A percentile compares a stretch with the other conserved stretches of the same genome.
Evolutionary conservation across 1,140 invertebrate genomes (phyloP).

Genomic region (Bombus superbus): DNA sequence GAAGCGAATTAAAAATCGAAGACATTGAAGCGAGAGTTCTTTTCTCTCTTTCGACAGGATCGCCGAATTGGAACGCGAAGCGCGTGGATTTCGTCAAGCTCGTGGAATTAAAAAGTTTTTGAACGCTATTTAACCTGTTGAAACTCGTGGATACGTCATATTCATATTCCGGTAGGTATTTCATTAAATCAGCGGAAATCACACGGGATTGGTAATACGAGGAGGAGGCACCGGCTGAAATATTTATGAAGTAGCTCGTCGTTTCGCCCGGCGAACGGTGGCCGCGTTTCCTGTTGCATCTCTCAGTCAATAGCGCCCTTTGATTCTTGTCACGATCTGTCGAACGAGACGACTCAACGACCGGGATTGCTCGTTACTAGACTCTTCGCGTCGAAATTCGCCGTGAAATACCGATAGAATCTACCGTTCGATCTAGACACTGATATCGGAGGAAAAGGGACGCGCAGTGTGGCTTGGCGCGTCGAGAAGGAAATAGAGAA

Average conservation of each 20-base stretch:
- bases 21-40: not conserved
- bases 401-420: slow-evolving; percentile 6
- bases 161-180: not conserved
- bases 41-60: not conserved
- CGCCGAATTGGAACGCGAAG: not conserved
- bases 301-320: slow-evolving; percentile 8
- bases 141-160: not conserved
- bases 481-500: not conserved
- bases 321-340: slow-evolving; percentile 55
- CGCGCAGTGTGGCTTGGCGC: not conserved
- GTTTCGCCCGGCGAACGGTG: not conserved
- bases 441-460: not conserved
- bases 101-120: not conserved
- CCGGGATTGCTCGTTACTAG: slow-evolving; percentile 57
- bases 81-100: not conserved
- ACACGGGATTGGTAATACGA: not conserved
- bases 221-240: not conserved
- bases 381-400: slow-evolving; percentile 7
- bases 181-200: slow-evolving; percentile 6
- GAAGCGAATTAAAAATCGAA: not conserved
- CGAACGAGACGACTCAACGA: slow-evolving; percentile 62
- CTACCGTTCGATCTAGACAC: not conserved
- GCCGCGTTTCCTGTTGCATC: slow-evolving; percentile 15
- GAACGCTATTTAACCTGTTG: slow-evolving; percentile 20
- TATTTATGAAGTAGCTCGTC: slow-evolving; percentile 28